These are phyloP conservation scores for Myxocyprinus asiaticus DNA, from an alignment of 2,113 vertebrate genomes.

Conservation along the genomic window DNA sequence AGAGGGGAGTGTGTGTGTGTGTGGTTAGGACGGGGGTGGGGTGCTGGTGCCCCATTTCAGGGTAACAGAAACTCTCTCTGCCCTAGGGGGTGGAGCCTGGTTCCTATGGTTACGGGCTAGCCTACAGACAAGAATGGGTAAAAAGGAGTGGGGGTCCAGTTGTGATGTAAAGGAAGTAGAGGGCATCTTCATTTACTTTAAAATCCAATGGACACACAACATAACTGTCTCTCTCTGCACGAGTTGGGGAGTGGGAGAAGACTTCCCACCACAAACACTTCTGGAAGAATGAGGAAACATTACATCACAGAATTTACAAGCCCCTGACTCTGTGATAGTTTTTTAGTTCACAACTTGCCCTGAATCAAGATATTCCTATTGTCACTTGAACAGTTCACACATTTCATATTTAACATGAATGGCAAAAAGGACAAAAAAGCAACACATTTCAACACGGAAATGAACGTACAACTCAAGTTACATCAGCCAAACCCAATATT, in stretches of 20 bases:
- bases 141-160: conserved; percentile 57
- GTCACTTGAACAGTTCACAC: too few relatives aligned
- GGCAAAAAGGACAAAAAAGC: too few relatives aligned
- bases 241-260: neutral
- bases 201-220: conserved; percentile 54
- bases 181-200: conserved; percentile 65
- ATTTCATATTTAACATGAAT: too few relatives aligned
- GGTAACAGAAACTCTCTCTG: conserved; percentile 72
- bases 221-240: neutral
- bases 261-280: conserved; percentile 5
- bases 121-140: conserved; percentile 71
- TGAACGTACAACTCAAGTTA: neutral
- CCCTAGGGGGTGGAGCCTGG: conserved; percentile 72
- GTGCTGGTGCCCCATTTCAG: conserved; percentile 69
- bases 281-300: neutral
- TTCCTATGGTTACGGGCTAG: conserved; percentile 74
- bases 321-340: neutral
- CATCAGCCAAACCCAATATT: too few relatives aligned
- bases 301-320: neutral
- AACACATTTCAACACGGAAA: too few relatives aligned
- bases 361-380: too few relatives aligned
- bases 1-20: conserved; percentile 49
- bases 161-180: conserved; percentile 65
- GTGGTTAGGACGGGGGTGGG: conserved; percentile 52
- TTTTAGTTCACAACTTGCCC: too few relatives aligned